Evolutionary conservation across 1,140 invertebrate species (phyloP), one percentile per base, ranked within the genome.

Genomic region (Hylaeus anthracinus): DNA sequence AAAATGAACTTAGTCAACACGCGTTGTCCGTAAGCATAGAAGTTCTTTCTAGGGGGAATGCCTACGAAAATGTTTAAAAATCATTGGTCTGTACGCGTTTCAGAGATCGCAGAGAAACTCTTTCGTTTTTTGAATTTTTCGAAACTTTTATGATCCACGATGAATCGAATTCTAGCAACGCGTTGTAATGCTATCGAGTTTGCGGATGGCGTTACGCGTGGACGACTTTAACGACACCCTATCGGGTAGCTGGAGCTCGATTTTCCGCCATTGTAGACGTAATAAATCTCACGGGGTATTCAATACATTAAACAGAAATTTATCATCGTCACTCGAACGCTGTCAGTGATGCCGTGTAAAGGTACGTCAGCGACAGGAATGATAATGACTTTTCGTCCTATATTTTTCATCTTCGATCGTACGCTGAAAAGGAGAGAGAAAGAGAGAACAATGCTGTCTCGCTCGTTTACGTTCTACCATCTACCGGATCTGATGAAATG

Each of bases 281-380:
- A 65, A 79, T 79, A 79, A 85, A 79, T 81, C 79, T 71, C 73
- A 55, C 72, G 66, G 61, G 60, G 51, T 71, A 72, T 82, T 71
- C 83, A 67, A 86, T 86, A 82, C 79, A 86, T 86, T 86, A 85
- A 86, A 86, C 72, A 72, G 83, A 86, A 78, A 86, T 86, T 86
- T 85, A 86, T 86, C 83, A 86, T 85, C 71, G 84, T 71, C 79
- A 75, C 73, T 53, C 37, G 55, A 84, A 74, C 39, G 60, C 79
- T 85, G 83, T 86, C 85, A 74, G 60, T 78, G 67, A 56, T 71
- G 83, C 53, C 26, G 67, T 53, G 56, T 73, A 73, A 84, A 73
- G 64, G 55, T 39, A 48, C 69, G 55, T 72, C 41, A 60, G 15
- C 4, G 65, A 66, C 79, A 81, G 63, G 64, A 69, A 65, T 75